These are phyloP conservation scores for Amphiura filiformis DNA, from an alignment of 35 echinoderm and acorn worm genomes.

Conservation along the genomic window DNA sequence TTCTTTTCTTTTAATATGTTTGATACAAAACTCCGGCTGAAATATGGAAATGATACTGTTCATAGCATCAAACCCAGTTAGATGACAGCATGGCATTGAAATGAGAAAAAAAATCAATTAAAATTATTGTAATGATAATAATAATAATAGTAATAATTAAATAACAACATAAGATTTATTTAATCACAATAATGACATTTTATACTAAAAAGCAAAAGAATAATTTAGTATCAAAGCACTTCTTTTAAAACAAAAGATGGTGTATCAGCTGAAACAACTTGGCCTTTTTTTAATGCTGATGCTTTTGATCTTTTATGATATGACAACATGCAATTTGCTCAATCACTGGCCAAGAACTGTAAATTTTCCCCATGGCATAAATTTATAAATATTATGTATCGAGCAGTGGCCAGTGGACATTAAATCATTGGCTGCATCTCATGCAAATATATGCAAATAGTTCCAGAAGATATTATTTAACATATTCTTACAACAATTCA, in stretches of 20 bases:
- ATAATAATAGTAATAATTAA: too few species aligned
- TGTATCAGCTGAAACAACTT: neutral
- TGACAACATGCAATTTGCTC: neutral
- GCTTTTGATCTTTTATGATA: neutral
- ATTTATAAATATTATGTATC: neutral
- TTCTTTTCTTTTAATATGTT: too few species aligned
- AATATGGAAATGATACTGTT: neutral
- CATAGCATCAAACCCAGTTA: neutral
- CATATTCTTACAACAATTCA: too few species aligned
- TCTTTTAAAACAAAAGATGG: neutral
- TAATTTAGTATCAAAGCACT: slow-evolving; percentile 2
- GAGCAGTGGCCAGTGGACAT: neutral
- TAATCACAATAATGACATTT: neutral
- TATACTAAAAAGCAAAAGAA: slow-evolving; percentile 11
- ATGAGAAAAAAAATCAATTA: slow-evolving; percentile 9
- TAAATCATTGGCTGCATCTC: neutral
- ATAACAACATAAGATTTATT: neutral
- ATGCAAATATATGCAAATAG: neutral
- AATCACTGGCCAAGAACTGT: neutral
- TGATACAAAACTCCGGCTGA: neutral
- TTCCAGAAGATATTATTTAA: too few species aligned
- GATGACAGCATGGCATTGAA: slow-evolving; percentile 12
- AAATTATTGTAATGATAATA: slow-evolving; percentile 9
- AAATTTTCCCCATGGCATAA: neutral
- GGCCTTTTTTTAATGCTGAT: slow-evolving; percentile 3